A percentile compares a stretch with the other conserved stretches of the same genome.
These are phyloP conservation scores for Xiphorhynchus elegans DNA, from an alignment of 2,113 vertebrate genomes.

Conservation along the genomic window DNA sequence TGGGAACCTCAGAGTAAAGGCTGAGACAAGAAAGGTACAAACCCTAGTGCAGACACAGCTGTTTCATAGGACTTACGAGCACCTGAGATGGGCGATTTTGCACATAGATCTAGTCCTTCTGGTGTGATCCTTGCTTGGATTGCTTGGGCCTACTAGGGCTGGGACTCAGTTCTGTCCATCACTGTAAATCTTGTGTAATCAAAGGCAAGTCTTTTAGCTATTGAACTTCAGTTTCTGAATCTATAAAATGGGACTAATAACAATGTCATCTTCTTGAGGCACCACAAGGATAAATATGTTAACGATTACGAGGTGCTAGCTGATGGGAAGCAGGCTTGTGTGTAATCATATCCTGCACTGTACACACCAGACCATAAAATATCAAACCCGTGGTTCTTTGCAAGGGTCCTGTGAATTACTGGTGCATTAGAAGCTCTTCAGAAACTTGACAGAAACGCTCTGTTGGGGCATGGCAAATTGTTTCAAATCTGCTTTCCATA, in stretches of 20 bases:
- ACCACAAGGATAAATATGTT: conserved; percentile 45
- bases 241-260: conserved; percentile 42
- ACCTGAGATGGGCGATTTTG: background rate
- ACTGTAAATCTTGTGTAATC: background rate
- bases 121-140: background rate
- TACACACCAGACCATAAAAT: conserved; percentile 42
- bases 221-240: conserved; percentile 38
- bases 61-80: background rate
- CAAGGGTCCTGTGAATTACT: conserved; percentile 21
- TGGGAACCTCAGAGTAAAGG: background rate
- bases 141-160: background rate
- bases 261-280: conserved; percentile 53
- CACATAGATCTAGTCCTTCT: background rate
- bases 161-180: background rate
- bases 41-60: background rate
- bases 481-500: background rate
- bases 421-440: background rate
- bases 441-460: background rate
- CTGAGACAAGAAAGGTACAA: background rate
- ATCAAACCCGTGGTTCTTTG: conserved; percentile 6
- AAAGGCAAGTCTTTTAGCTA: background rate
- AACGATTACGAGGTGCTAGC: conserved; percentile 29
- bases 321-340: conserved; percentile 57
- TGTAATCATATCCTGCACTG: conserved; percentile 57
- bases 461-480: background rate